Evolutionary conservation across 2,113 vertebrate species (phyloP).

Genomic region (Otocyon megalotis): DNA sequence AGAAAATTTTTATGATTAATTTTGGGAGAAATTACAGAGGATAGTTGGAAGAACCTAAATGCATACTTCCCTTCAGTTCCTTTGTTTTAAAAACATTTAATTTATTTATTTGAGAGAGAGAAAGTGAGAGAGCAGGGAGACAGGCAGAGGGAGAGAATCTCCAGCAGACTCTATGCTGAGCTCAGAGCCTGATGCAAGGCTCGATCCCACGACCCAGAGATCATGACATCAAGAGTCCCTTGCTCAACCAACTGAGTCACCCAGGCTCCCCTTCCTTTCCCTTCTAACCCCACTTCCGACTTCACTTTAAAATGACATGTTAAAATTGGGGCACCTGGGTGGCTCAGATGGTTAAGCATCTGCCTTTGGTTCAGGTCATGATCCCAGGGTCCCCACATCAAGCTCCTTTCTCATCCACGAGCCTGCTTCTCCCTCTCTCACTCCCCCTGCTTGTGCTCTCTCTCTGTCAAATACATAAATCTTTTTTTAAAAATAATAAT

Average conservation of each 20-base stretch:
- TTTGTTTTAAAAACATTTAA: background rate
- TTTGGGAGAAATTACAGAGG: background rate
- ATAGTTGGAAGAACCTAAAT: background rate
- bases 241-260: background rate
- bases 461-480: too few relatives aligned
- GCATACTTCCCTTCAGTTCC: background rate
- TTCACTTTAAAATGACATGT: background rate
- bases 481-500: too few relatives aligned
- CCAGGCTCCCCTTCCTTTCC: background rate
- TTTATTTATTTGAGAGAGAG: background rate
- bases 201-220: background rate
- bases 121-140: background rate
- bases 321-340: background rate
- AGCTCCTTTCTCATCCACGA: too few relatives aligned
- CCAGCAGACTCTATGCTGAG: background rate
- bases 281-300: background rate
- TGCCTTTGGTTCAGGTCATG: too few relatives aligned
- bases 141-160: background rate
- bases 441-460: too few relatives aligned
- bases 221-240: background rate
- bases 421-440: too few relatives aligned
- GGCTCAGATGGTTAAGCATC: too few relatives aligned
- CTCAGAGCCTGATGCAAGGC: background rate
- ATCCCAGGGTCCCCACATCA: too few relatives aligned
- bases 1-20: slow-evolving; percentile 2